Evolutionary conservation across 2,113 vertebrate genomes (phyloP), one percentile per base, ranked within the genome.

Genomic region (Malurus elegans): DNA sequence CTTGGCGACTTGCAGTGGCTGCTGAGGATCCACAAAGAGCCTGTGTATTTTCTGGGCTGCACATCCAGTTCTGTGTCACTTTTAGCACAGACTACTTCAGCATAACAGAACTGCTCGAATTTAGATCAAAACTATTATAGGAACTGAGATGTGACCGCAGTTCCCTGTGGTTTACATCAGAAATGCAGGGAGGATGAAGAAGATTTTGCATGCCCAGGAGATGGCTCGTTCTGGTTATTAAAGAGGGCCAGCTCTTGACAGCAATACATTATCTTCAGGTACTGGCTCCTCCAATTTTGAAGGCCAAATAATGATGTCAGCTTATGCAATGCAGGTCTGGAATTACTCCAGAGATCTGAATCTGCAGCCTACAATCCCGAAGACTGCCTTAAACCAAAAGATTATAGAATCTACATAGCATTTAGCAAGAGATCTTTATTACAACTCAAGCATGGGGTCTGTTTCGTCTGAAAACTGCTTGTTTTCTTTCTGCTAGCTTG

Each of bases 381-480:
- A 82, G 40, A 89, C 9, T 51, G 72, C 78, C 76, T 82, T 53
- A 72, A 94, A 88, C 56, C 54, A 45, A 26, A 64, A 21, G 66
- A 89, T 80, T 48, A 45, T 23, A 90, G 60, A 90, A 44, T 64
- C 34, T 88, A 74, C 75, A 42, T 6, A 56, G 73, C 47, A 92
- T 89, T 83, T 74, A 94, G 73, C 85, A 90, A 82, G 70, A 94
- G 91, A 89, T 90, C 90, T 80, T 53, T 45, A 73, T 58, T 90
- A 57, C 84, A 92, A 44, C 61, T 88, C 38, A 74, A 96, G 92
- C 80, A 84, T n/a, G 61, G 92, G 89, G 66, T 96, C 94, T 97
- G 95, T 97, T 98, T 97, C 54, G 38, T 96, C 97, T 98, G 97
- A 95, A 91, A 92, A 84, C 45, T 61, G 74, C 95, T 97, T 97